phyloP scores from a whole-genome alignment of 2,113 vertebrate species.

The Indicator indicator region DNA sequence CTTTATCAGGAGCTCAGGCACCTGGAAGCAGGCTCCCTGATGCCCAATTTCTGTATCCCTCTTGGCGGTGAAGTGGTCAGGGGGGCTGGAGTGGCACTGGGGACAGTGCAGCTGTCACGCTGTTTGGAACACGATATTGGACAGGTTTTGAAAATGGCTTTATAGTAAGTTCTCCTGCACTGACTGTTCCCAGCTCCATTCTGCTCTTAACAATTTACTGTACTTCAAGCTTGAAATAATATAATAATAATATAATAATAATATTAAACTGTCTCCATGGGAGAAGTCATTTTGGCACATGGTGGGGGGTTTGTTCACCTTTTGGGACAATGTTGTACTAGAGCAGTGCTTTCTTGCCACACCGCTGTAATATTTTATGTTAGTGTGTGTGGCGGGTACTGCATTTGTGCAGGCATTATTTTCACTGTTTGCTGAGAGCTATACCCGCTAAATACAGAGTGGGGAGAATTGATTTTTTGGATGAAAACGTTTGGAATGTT shows the following conservation, averaged over 20 bases:
- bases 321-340: not conserved
- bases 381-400: not conserved
- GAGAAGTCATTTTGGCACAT: not conserved
- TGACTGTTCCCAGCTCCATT: not conserved
- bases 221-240: not conserved
- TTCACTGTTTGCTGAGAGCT: not conserved
- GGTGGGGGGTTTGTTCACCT: not conserved
- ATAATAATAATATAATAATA: too few species aligned
- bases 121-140: not conserved
- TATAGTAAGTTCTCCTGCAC: not conserved
- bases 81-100: not conserved
- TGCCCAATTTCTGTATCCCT: not conserved
- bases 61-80: not conserved
- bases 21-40: not conserved
- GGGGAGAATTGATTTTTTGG: not conserved
- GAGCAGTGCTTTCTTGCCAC: not conserved
- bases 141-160: not conserved
- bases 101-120: rapidly evolving
- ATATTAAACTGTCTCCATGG: not conserved
- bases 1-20: not conserved
- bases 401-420: not conserved
- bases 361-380: not conserved
- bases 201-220: not conserved
- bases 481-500: not conserved
- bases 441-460: not conserved